Evolutionary conservation across 2,797 vertebrate species (phyloP).

Genomic region (Diglossa cyanea): DNA sequence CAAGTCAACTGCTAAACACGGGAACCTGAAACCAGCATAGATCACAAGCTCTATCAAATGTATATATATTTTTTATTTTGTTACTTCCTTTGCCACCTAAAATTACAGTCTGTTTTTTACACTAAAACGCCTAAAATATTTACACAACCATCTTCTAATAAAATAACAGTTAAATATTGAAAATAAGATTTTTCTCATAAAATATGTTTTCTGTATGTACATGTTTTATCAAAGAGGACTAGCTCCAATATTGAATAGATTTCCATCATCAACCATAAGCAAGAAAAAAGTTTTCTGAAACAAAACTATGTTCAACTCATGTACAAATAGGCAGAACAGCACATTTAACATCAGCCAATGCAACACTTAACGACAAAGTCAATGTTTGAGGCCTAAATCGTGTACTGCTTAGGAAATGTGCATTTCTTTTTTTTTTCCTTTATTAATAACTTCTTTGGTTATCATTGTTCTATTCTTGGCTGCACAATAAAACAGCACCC

Average conservation of each 20-base stretch:
- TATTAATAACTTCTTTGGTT: slow-evolving; percentile 73
- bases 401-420: slow-evolving; percentile 42
- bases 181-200: slow-evolving; percentile 82
- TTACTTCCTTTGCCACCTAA: slow-evolving; percentile 70
- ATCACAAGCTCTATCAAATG: slow-evolving; percentile 68
- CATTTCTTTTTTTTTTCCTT: slow-evolving; percentile 9
- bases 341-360: slow-evolving; percentile 50
- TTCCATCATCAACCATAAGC: slow-evolving; percentile 38
- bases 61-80: slow-evolving; percentile 63
- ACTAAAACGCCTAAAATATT: slow-evolving; percentile 80
- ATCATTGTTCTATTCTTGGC: slow-evolving; percentile 24
- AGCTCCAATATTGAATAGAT: slow-evolving; percentile 66
- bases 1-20: slow-evolving; percentile 37
- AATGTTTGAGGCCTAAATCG: slow-evolving; percentile 15
- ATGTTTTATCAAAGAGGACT: slow-evolving; percentile 75
- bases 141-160: slow-evolving; percentile 83
- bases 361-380: slow-evolving; percentile 46
- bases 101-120: slow-evolving; percentile 76
- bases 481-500: slow-evolving; percentile 46
- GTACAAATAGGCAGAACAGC: slow-evolving; percentile 51
- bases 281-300: slow-evolving; percentile 41
- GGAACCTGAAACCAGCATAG: slow-evolving; percentile 64
- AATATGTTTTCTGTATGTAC: slow-evolving; percentile 81
- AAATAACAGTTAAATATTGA: slow-evolving; percentile 84
- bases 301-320: slow-evolving; percentile 14